phyloP scores from a whole-genome alignment of 1,140 invertebrate genomes.

The Uloborus diversus region DNA sequence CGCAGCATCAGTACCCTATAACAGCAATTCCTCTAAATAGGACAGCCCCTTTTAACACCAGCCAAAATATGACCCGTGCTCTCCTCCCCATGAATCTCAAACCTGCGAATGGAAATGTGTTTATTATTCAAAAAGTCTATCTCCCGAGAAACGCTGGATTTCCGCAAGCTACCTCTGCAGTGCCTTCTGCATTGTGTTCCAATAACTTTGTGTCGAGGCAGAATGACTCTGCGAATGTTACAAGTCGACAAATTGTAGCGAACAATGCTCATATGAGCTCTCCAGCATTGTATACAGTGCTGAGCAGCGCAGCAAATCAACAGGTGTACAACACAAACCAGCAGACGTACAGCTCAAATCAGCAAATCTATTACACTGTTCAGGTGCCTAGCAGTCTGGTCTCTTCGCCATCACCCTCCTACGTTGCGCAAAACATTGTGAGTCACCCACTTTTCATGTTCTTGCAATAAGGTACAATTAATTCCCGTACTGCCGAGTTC shows the following conservation, averaged over 20 bases:
- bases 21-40: constrained; percentile 5
- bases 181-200: not conserved
- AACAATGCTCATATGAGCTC: not conserved
- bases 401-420: not conserved
- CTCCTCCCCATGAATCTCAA: no score
- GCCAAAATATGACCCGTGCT: constrained; percentile 5
- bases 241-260: not conserved
- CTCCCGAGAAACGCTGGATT: not conserved
- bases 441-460: no score
- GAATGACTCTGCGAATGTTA: not conserved
- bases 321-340: not conserved
- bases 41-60: constrained; percentile 13
- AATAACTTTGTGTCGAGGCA: not conserved
- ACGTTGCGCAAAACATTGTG: not conserved
- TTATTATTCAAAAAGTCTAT: not conserved
- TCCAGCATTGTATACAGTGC: not conserved
- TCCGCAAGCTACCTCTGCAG: not conserved
- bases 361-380: no score
- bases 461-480: no score
- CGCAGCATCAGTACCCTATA: no score
- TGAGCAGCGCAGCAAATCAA: not conserved
- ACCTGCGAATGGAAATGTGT: not conserved
- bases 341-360: not conserved
- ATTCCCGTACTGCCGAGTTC: no score
- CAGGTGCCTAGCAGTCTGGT: no score